phyloP scores from a whole-genome alignment of 1,140 invertebrate genomes.

The Brachionus koreanus region DNA sequence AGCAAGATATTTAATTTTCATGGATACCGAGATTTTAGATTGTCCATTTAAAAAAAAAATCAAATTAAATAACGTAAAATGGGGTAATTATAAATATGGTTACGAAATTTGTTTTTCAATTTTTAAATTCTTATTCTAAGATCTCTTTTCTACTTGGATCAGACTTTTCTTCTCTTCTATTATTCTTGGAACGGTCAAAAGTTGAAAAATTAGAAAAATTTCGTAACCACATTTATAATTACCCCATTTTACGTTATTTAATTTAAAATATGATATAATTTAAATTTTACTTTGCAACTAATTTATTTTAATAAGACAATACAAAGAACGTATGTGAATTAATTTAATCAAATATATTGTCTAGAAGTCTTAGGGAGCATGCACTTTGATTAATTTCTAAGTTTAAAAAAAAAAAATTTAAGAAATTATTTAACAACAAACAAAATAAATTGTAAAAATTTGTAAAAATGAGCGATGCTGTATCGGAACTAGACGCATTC shows the following conservation, averaged over 20 bases:
- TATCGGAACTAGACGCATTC: constrained; percentile 27
- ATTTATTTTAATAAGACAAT: neutral
- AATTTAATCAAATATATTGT: neutral
- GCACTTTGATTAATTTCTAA: neutral
- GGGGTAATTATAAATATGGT: too few relatives aligned
- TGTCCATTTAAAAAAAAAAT: too few relatives aligned
- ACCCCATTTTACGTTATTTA: neutral
- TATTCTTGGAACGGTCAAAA: too few relatives aligned
- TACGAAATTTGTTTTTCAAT: too few relatives aligned
- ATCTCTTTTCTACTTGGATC: too few relatives aligned
- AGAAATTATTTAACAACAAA: neutral
- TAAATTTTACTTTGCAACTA: neutral
- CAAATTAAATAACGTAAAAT: too few relatives aligned
- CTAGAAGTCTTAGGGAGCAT: neutral
- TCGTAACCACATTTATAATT: neutral
- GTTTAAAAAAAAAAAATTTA: neutral
- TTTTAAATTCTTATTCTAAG: too few relatives aligned
- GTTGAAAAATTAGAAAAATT: neutral
- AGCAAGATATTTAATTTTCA: too few relatives aligned
- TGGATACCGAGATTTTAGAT: too few relatives aligned
- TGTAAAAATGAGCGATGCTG: constrained; percentile 27
- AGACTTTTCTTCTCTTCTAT: too few relatives aligned
- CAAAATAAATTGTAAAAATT: neutral
- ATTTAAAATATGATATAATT: neutral
- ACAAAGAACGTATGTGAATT: neutral